Conservation (phyloP, 2,113 vertebrate genomes). For the Alethe castanea region DNA sequence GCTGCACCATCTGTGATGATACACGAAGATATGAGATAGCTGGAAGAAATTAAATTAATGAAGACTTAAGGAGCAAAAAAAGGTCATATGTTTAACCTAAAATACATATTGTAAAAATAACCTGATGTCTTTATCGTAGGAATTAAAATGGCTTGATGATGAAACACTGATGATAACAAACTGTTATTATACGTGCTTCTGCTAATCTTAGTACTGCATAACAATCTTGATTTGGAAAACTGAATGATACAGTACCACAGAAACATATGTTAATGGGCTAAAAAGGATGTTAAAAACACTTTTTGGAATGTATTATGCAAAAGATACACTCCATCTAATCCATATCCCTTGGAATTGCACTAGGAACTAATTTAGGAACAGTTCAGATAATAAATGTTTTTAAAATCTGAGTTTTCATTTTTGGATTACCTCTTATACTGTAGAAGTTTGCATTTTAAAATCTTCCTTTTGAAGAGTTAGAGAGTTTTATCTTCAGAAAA, state of each 20-base stretch:
- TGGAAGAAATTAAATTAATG: not conserved
- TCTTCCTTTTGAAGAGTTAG: not conserved
- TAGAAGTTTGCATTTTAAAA: not conserved
- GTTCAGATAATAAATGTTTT: not conserved
- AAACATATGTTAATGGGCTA: not conserved
- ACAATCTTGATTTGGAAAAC: not conserved
- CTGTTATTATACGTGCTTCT: not conserved
- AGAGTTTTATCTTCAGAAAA: not conserved
- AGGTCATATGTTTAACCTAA: not conserved
- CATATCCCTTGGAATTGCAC: not conserved
- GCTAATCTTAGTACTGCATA: not conserved
- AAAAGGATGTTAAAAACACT: not conserved
- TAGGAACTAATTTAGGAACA: not conserved
- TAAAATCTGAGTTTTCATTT: not conserved
- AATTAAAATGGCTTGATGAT: not conserved
- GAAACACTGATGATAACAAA: not conserved
- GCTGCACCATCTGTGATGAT: not conserved
- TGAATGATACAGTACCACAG: not conserved
- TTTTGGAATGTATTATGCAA: not conserved
- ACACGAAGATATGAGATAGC: not conserved
- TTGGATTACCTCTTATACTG: not conserved
- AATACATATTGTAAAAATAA: not conserved
- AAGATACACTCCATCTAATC: not conserved
- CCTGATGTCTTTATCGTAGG: not conserved
- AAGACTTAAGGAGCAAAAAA: not conserved